These are phyloP conservation scores for Entomobrya multifasciata DNA, from an alignment of 2,888 invertebrate genomes.

Conservation along the genomic window DNA sequence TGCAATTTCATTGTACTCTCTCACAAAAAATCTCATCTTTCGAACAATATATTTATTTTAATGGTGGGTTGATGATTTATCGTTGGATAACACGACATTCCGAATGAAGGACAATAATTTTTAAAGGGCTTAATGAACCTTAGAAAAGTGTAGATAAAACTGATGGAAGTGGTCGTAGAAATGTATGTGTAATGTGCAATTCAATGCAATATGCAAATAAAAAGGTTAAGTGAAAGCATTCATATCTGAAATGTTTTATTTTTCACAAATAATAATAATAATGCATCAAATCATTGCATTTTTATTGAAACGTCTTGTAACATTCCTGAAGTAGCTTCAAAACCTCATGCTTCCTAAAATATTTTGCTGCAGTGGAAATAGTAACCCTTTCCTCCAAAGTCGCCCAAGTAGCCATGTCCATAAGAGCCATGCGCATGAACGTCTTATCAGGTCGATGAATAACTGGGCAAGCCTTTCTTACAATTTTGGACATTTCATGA, in stretches of 20 bases:
- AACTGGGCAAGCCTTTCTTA: conserved; percentile 33
- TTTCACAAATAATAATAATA: conserved; percentile 6
- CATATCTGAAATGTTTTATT: no score
- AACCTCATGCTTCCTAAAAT: conserved; percentile 17
- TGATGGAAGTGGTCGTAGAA: conserved; percentile 26
- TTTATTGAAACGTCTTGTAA: not conserved
- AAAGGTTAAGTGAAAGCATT: not conserved
- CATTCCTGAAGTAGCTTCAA: conserved; percentile 21
- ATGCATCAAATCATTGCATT: not conserved
- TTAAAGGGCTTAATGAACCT: not conserved
- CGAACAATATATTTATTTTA: no score
- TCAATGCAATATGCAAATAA: conserved; percentile 20
- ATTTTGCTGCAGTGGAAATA: not conserved
- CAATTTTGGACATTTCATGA: conserved; percentile 47
- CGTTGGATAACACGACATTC: no score
- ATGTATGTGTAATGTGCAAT: conserved; percentile 32
- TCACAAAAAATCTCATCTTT: no score
- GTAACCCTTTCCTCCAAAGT: conserved; percentile 33
- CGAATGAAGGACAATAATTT: no score
- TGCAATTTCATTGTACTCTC: no score
- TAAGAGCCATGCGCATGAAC: conserved; percentile 40
- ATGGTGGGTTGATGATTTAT: no score
- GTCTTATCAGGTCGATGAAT: conserved; percentile 28
- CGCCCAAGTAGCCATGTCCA: conserved; percentile 55
- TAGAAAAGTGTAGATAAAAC: not conserved